Evolutionary conservation across 2,888 invertebrate species (phyloP), one percentile per base, ranked within the genome.

Genomic region (Maniola hyperantus): DNA sequence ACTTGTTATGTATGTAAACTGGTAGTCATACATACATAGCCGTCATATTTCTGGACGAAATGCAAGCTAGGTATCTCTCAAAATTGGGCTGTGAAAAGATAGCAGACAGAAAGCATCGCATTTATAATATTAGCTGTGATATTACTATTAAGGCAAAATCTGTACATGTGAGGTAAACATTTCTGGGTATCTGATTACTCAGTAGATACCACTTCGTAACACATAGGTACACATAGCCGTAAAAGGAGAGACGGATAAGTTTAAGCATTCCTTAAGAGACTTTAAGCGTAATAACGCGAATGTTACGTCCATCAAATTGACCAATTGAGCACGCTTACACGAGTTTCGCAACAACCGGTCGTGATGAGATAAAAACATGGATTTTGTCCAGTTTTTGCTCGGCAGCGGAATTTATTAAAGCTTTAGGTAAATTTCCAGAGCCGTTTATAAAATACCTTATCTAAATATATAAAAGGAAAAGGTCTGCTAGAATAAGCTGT

Each of bases 231-330:
- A 26, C 26, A 33, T 36, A 36, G 34, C 64, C 48, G 42, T 67
- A 64, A 20, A 42, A 20, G 60, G 15, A 11, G 55, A 33, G 15
- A 36, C 61, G 51, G 68, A 62, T 59, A 64, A 44, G 26, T 18
- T 51, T 34, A 33, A 54, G 36, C 59, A 54, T 68, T 63, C 61
- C 63, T 50, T 44, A 36, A 51, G 13, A 61, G 39, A 13, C 48
- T 39, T 51, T 50, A 15, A 51, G 53, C 46, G 54, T 60, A 60
- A 39, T 60, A 55, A 46, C 46, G 80, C 79, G 79, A 74, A 70
- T 20, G 48, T 77, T 72, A 74, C 69, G 72, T 74, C 67, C 73
- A 5, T 61, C 61, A 51, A 61, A 61, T 51, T 51, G 36, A 51
- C 61, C 36, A 50, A 61, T 61, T 39, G 36, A 51, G 13, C 36